Evolutionary conservation across 2,888 invertebrate genomes (phyloP), one percentile per base, ranked within the genome.

Genomic region (Ophonus ardosiacus): DNA sequence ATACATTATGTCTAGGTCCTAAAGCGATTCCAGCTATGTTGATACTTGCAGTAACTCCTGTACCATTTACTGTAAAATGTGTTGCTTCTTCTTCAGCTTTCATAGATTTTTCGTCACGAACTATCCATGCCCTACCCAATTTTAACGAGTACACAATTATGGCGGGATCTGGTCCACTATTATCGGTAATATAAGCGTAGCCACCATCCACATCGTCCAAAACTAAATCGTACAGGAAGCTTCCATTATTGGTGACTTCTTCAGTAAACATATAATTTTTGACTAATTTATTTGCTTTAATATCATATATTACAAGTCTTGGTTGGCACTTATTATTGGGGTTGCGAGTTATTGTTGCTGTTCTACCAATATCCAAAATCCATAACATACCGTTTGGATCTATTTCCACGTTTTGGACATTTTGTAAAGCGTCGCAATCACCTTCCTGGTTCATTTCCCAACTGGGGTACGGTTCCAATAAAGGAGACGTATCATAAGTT

Each of bases 361-460:
- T 92, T 85, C 95, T 92, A 0, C 96, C 96, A 78, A 94, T 94
- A 87, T 96, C 96, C 76, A 95, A 92, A 43, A 94, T 93, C 93
- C 95, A 95, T 93, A 96, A 93, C 10, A 94, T 91, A 3, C 96
- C 95, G 86, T 93, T 93, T 0, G 93, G 93, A 90, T 96, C 96
- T 71, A 96, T 94, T 89, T 96, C 96, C 87, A 96, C 92, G 87
- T 95, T 95, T 90, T 96, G 96, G 24, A 96, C 95, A 88, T 94
- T 95, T 89, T 96, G 96, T 86, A 96, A 91, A 0, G 95, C 93
- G 15, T 91, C 90, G 90, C 96, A 96, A 88, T 96, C 93, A 0
- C 94, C 95, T 68, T 94, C 86, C 17, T 91, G 90, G 89, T 96
- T 96, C 92, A 94, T 93, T 21, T 92, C 93, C 96, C 96, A 96